phyloP scores from a whole-genome alignment of 2,797 vertebrate species.

The Euphonia xanthogaster region DNA sequence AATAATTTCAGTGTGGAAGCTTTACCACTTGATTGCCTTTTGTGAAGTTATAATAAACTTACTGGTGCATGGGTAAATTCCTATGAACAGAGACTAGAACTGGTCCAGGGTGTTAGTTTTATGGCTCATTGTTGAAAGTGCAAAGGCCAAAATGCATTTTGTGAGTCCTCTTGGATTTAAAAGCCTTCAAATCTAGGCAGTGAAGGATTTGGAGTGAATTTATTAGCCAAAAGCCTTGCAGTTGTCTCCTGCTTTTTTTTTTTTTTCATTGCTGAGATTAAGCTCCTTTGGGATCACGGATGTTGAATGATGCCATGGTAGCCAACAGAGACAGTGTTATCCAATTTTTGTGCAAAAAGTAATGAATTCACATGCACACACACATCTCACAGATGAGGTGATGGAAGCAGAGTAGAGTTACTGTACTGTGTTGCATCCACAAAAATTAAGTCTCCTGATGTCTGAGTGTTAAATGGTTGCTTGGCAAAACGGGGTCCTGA shows the following conservation, averaged over 20 bases:
- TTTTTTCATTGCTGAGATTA: neutral
- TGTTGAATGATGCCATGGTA: neutral
- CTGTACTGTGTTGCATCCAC: neutral
- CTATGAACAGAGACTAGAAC: neutral
- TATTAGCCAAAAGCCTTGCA: neutral
- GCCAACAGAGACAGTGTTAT: neutral
- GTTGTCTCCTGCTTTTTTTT: neutral
- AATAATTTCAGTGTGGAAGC: conserved; percentile 3
- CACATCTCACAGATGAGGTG: neutral
- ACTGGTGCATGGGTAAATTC: neutral
- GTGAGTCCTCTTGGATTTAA: neutral
- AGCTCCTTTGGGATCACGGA: neutral
- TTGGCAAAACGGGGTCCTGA: neutral
- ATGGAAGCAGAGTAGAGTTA: neutral
- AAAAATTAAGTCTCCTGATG: neutral
- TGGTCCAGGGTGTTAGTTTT: conserved; percentile 25
- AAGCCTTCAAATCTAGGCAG: neutral
- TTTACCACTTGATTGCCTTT: conserved; percentile 3
- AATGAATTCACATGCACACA: neutral
- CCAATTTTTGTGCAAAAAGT: neutral
- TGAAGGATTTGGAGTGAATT: conserved; percentile 6
- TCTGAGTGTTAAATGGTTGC: neutral
- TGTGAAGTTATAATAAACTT: neutral
- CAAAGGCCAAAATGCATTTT: conserved; percentile 34
- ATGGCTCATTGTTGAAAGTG: conserved; percentile 2